Base-by-base conservation (phyloP, 2,113 vertebrate species). In the Chroicocephalus ridibundus region DNA sequence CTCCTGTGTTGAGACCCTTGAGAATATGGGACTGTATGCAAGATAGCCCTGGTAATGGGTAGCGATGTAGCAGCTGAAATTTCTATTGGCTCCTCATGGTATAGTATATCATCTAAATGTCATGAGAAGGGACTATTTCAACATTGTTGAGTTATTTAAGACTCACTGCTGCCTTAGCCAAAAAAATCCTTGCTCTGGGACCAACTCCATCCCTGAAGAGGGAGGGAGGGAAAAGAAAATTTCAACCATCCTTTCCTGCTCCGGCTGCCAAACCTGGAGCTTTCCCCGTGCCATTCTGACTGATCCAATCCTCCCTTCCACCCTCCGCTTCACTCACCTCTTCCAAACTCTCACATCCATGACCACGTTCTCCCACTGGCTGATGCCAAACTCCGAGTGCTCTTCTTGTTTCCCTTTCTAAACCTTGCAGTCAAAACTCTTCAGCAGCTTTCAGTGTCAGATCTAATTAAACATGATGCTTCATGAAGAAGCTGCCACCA, bases 161-260 rank as follows among this genome's bases (percentile, higher is more conserved):
- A 69, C 91, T 94, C 77, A 38, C 36, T 89, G 74, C 83, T 87
- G 88, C 77, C 49, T 72, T 83, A 40, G 91, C 95, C 89, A 96
- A 96, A 91, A 90, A 91, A 94, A 91, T 85, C 74, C 78, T 79
- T 94, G 77, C 86, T 95, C 84, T 96, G 94, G 91, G 93, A 95
- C 84, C 51, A 52, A 0, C 71, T 94, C 70, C 62, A 74, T 95
- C 83, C 83, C 84, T 77, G 66, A 87, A 82, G 86, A 85, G 49
- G 16, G 24, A 82, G 80, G 19, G 57, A 89, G 82, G 62, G 90
- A 93, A 75, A 68, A 77, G 36, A 86, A 69, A 78, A 42, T 70
- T 76, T 86, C 81, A 93, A 1, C 74, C 62, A 64, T 65, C 76
- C 80, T 91, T 94, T 93, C 46, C 61, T 69, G 61, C 22, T 91